Evolutionary conservation across 2,113 vertebrate genomes (phyloP).

Genomic region (Indicator indicator): DNA sequence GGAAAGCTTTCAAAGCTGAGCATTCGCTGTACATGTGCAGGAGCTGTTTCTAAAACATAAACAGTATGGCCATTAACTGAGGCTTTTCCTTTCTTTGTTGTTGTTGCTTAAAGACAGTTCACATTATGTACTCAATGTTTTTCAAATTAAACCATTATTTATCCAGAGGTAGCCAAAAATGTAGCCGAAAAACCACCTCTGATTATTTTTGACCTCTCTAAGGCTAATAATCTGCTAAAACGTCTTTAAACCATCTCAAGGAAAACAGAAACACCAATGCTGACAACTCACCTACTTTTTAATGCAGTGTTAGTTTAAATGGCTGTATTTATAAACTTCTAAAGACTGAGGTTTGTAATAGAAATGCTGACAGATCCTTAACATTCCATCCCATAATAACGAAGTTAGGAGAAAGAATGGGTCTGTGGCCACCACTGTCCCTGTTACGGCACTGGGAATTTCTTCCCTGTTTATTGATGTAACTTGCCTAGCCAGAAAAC

Average conservation of each 20-base stretch:
- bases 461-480: not conserved
- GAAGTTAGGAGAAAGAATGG: conserved; percentile 24
- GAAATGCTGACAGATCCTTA: conserved; percentile 75
- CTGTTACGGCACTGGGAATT: not conserved
- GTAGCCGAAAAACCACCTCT: conserved; percentile 50
- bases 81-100: conserved; percentile 29
- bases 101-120: conserved; percentile 44
- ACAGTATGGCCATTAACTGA: not conserved
- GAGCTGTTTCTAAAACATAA: conserved; percentile 40
- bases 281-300: conserved; percentile 73
- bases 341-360: conserved; percentile 68
- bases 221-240: conserved; percentile 72
- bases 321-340: conserved; percentile 71
- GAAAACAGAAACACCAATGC: conserved; percentile 71
- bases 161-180: conserved; percentile 58
- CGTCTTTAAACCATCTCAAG: conserved; percentile 67
- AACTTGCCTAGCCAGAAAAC: not conserved
- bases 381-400: conserved; percentile 71
- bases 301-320: conserved; percentile 73
- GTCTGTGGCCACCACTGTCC: conserved; percentile 36
- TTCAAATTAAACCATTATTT: conserved; percentile 55
- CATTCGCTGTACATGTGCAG: not conserved
- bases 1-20: conserved; percentile 7
- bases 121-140: conserved; percentile 34
- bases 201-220: conserved; percentile 68